A percentile compares a stretch with the other conserved stretches of the same genome.
phyloP scores from a whole-genome alignment of 92 coral and sea anemone genomes.

The Palythoa heliodiscus region DNA sequence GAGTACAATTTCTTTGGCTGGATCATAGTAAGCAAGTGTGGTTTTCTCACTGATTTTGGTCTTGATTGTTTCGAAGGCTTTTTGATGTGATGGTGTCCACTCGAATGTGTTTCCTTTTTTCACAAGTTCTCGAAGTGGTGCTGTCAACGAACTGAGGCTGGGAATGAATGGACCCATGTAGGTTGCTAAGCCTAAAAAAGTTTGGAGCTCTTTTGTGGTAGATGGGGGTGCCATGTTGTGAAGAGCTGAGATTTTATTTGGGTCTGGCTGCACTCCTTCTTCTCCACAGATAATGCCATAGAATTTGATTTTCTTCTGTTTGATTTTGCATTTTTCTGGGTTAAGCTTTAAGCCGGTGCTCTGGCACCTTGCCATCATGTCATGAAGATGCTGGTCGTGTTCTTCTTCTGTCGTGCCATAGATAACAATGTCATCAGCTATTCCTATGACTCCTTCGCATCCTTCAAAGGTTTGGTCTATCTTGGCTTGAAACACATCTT shows the following conservation, averaged over 20 bases:
- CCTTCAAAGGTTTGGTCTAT: too few relatives aligned
- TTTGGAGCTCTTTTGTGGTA: constrained; percentile 43
- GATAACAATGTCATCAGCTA: constrained; percentile 44
- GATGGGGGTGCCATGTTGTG: background rate
- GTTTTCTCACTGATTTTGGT: background rate
- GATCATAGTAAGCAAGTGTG: background rate
- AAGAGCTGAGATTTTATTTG: background rate
- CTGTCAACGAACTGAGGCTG: constrained; percentile 61
- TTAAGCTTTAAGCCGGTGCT: constrained; percentile 61
- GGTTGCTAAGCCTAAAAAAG: constrained; percentile 56
- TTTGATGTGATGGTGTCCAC: constrained; percentile 7
- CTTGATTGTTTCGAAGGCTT: background rate
- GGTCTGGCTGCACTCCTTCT: background rate
- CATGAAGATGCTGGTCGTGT: constrained; percentile 42
- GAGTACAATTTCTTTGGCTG: background rate
- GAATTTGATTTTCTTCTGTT: constrained; percentile 53
- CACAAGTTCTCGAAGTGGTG: constrained; percentile 60
- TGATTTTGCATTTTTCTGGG: constrained; percentile 58
- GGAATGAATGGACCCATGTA: constrained; percentile 66
- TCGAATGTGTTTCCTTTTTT: constrained; percentile 34
- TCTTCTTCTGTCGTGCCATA: constrained; percentile 22
- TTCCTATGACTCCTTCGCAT: too few relatives aligned
- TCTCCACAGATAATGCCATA: constrained; percentile 48
- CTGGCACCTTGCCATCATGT: constrained; percentile 31
- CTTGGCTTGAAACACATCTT: too few relatives aligned